Percentiles rank a stretch among this genome's conserved stretches.
phyloP scores from a whole-genome alignment of 2,113 vertebrate genomes.

The Muntiacus reevesi region DNA sequence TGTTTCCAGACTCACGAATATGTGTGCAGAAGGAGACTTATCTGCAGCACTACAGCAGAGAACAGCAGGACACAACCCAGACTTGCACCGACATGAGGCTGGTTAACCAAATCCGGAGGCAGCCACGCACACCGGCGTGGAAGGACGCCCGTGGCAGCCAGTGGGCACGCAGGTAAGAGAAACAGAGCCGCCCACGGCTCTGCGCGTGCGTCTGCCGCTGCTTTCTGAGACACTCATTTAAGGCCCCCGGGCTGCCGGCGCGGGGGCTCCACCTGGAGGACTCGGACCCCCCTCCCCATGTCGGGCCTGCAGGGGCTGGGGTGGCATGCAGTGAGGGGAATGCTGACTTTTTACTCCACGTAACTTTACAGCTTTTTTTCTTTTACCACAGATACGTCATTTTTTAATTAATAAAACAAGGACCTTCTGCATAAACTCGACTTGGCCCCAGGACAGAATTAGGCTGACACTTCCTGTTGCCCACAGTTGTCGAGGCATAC shows the following conservation, averaged over 20 bases:
- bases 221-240: background rate
- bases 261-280: background rate
- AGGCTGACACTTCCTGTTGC: background rate
- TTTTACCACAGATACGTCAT: background rate
- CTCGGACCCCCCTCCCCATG: fast-evolving
- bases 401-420: background rate
- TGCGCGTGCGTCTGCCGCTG: fast-evolving
- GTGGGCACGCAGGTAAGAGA: fast-evolving
- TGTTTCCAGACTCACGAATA: background rate
- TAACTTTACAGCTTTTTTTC: background rate
- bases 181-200: fast-evolving
- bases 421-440: background rate
- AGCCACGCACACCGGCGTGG: fast-evolving
- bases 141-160: fast-evolving
- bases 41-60: background rate
- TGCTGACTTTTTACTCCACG: background rate
- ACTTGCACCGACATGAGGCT: fast-evolving
- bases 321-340: background rate
- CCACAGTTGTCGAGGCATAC: background rate
- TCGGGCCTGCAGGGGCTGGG: fast-evolving
- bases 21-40: background rate
- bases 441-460: background rate
- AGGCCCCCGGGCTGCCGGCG: fast-evolving
- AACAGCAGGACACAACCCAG: background rate
- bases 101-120: background rate